Evolutionary conservation across 2,797 vertebrate species (phyloP).

Genomic region (Peromyscus nudipes): DNA sequence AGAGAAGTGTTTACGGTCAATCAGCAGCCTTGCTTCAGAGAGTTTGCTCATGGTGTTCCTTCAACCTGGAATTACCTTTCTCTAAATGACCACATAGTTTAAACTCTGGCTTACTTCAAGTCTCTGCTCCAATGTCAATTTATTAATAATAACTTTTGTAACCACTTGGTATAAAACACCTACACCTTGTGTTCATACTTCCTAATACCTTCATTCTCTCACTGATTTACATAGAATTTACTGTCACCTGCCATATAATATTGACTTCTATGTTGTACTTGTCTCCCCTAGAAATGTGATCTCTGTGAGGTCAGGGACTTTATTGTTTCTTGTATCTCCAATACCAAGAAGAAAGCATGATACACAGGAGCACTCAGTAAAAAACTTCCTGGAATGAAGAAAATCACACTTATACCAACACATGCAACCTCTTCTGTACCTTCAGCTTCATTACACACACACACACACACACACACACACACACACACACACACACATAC

Average conservation of each 20-base stretch:
- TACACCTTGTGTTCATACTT: accelerated
- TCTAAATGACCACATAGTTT: background rate
- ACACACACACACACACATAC: background rate
- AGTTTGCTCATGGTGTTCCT: background rate
- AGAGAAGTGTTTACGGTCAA: background rate
- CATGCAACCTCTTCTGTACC: background rate
- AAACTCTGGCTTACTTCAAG: background rate
- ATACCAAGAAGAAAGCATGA: background rate
- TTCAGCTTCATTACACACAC: background rate
- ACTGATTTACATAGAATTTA: background rate
- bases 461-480: background rate
- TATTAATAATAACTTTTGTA: background rate
- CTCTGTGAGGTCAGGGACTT: background rate
- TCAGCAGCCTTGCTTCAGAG: background rate
- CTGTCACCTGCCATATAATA: background rate
- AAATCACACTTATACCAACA: background rate
- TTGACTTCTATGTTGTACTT: background rate
- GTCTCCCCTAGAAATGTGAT: background rate
- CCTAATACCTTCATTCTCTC: background rate
- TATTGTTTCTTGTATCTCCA: background rate
- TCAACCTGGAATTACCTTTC: background rate
- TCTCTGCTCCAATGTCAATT: background rate
- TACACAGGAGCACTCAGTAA: background rate
- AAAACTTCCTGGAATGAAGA: background rate
- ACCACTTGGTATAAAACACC: background rate